A percentile compares a stretch with the other conserved stretches of the same genome.
Conservation (phyloP, 2,888 invertebrate species). For the Pristionchus arcanus region DNA sequence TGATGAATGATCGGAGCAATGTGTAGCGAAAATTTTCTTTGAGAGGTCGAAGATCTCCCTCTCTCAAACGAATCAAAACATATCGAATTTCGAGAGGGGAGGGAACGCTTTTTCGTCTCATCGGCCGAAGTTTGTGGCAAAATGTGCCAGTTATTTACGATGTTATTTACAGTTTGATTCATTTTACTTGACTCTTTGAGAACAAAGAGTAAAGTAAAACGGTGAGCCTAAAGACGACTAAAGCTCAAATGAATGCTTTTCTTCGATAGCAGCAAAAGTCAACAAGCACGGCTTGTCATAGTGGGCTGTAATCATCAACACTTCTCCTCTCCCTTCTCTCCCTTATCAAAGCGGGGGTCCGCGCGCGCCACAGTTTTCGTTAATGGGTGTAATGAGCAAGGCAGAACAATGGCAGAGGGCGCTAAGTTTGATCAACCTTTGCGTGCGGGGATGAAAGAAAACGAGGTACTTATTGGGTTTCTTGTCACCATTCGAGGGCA, state of each 20-base stretch:
- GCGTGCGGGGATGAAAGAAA: background rate
- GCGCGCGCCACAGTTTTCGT: conserved; percentile 3
- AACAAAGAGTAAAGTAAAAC: background rate
- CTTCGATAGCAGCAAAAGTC: background rate
- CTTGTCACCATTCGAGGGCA: no score
- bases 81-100: background rate
- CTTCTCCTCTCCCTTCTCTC: background rate
- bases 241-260: no score
- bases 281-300: background rate
- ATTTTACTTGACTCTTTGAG: no score
- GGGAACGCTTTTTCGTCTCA: background rate
- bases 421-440: conserved; percentile 22
- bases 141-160: no score
- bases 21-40: background rate
- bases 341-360: conserved; percentile 16
- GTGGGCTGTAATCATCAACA: background rate
- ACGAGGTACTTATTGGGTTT: no score
- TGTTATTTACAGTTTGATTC: background rate
- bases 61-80: conserved; percentile 2
- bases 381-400: background rate
- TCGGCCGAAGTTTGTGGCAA: no score
- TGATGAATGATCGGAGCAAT: conserved; percentile 32
- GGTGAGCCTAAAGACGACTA: background rate
- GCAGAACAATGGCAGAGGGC: conserved; percentile 5
- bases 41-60: conserved; percentile 4